These are phyloP conservation scores for Ips nitidus DNA, from an alignment of 1,140 invertebrate genomes.

Conservation along the genomic window DNA sequence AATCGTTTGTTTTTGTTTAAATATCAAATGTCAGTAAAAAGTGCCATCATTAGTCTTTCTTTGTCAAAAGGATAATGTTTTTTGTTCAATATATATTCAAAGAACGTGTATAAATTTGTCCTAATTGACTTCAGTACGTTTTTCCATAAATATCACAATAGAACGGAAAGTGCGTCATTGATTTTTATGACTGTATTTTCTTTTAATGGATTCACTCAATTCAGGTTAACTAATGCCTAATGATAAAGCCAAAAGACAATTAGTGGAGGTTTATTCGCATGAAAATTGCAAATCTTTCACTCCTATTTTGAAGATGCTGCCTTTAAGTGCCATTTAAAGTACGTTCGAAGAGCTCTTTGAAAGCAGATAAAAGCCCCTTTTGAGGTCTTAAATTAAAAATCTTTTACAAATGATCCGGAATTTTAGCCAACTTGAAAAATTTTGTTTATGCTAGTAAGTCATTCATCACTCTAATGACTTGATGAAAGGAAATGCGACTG, in stretches of 20 bases:
- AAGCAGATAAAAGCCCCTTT: not conserved
- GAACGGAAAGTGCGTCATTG: too few relatives aligned
- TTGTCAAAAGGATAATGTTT: not conserved
- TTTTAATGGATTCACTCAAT: too few relatives aligned
- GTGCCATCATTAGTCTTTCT: constrained; percentile 11
- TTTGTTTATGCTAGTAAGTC: too few relatives aligned
- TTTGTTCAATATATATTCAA: too few relatives aligned
- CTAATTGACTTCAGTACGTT: too few relatives aligned
- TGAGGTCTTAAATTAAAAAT: not conserved
- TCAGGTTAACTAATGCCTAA: not conserved
- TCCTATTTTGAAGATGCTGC: not conserved
- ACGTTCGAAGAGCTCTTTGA: not conserved
- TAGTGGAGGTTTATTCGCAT: not conserved
- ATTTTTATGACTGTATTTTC: too few relatives aligned
- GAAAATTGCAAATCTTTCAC: constrained; percentile 1
- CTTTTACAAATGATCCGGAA: not conserved
- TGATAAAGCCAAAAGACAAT: not conserved
- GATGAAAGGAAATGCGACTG: too few relatives aligned
- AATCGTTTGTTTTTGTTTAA: constrained; percentile 16
- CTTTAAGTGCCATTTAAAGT: not conserved
- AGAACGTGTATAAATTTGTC: too few relatives aligned
- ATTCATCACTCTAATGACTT: too few relatives aligned
- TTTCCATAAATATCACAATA: too few relatives aligned
- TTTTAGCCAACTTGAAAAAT: too few relatives aligned
- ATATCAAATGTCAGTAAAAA: constrained; percentile 21